These are phyloP conservation scores for Dynastes tityus DNA, from an alignment of 2,888 invertebrate species.

Conservation along the genomic window DNA sequence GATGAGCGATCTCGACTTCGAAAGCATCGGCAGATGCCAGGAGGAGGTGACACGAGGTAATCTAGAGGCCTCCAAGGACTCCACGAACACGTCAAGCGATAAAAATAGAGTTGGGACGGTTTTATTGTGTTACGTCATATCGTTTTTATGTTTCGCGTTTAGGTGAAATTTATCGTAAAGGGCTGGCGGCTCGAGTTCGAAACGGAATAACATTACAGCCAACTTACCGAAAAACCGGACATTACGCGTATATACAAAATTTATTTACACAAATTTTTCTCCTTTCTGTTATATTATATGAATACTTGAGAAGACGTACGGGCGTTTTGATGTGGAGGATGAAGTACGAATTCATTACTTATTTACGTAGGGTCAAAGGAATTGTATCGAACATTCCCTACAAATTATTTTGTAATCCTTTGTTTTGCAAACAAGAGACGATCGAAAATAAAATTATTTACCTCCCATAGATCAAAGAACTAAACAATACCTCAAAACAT, in stretches of 20 bases:
- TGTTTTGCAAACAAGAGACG: too few species aligned
- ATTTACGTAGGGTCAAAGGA: neutral
- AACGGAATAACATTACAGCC: constrained; percentile 39
- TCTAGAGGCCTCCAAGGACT: constrained; percentile 73
- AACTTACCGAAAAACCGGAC: constrained; percentile 15
- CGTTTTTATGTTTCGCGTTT: constrained; percentile 53
- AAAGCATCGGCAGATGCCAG: constrained; percentile 78
- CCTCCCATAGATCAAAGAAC: too few species aligned
- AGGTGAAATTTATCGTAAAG: constrained; percentile 61
- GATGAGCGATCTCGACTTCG: constrained; percentile 79
- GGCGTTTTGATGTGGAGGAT: neutral
- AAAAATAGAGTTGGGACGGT: constrained; percentile 55
- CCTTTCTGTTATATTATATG: neutral
- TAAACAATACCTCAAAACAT: too few species aligned
- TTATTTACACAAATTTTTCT: constrained; percentile 24
- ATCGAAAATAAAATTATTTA: too few species aligned
- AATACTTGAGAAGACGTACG: neutral
- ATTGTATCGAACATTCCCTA: too few species aligned
- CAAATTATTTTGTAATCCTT: too few species aligned
- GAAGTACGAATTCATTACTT: neutral
- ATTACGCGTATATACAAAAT: neutral
- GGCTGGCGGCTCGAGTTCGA: constrained; percentile 4
- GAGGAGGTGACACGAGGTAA: constrained; percentile 80
- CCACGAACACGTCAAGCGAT: constrained; percentile 55
- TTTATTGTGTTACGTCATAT: constrained; percentile 54